These are phyloP conservation scores for Brachyptera risi DNA, from an alignment of 2,888 invertebrate species.

Conservation along the genomic window DNA sequence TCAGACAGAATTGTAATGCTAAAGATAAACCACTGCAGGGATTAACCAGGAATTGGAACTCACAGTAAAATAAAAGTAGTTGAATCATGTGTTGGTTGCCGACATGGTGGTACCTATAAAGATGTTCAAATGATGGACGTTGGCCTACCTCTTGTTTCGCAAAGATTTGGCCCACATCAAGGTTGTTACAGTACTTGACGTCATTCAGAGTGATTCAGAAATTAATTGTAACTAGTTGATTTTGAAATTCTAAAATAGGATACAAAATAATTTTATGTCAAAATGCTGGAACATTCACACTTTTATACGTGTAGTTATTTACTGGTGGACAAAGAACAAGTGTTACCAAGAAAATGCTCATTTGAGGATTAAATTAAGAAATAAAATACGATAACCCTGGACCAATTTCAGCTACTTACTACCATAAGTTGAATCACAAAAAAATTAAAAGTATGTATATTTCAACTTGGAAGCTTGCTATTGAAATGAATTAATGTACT, in stretches of 20 bases:
- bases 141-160: too few species aligned
- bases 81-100: background rate
- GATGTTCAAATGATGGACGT: background rate
- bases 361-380: slow-evolving; percentile 22
- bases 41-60: slow-evolving; percentile 32
- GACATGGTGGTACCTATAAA: too few species aligned
- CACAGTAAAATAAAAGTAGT: background rate
- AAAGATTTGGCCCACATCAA: too few species aligned
- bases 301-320: slow-evolving; percentile 33
- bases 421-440: slow-evolving; percentile 25
- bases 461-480: too few species aligned
- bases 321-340: slow-evolving; percentile 24
- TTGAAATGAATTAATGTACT: too few species aligned
- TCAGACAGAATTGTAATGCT: slow-evolving; percentile 24
- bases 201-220: too few species aligned
- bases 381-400: slow-evolving; percentile 25
- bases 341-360: slow-evolving; percentile 16
- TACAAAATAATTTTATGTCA: background rate
- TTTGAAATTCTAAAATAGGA: slow-evolving; percentile 25
- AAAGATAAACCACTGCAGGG: slow-evolving; percentile 31
- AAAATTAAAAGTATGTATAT: background rate
- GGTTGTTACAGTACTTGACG: too few species aligned
- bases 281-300: slow-evolving; percentile 30
- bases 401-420: slow-evolving; percentile 27
- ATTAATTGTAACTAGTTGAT: slow-evolving; percentile 3